Base-by-base conservation (phyloP, 2,888 invertebrate species). In the Quadroppia sp. region DNA sequence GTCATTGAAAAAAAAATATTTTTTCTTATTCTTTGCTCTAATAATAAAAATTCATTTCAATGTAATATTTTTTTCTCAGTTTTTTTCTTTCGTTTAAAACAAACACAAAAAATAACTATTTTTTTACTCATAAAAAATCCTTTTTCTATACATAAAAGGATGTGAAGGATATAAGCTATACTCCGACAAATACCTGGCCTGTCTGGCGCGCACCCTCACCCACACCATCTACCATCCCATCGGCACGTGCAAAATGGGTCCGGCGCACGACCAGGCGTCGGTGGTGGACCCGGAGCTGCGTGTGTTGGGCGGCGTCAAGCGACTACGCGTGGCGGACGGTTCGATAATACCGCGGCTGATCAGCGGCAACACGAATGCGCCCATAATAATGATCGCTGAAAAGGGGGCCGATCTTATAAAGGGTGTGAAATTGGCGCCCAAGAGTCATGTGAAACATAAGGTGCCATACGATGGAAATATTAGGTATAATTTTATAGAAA, bases 181-280 rank as follows among this genome's bases (percentile, higher is more conserved):
- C 78, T 89, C 89, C 0, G 92, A 93, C 80, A 88, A 87, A 32
- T 94, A 93, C 80, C 89, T 92, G 84, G 92, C 91, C 82, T 94
- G 94, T 81, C 90, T 91, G 81, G 90, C 90, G 71, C 85, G 92
- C 45, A 91, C 91, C 72, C 89, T 92, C 79, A 89, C 92, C 3
- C 91, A 92, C 90, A 93, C 92, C 2, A 91, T 92, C 79, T 93
- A 93, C 81, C 93, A 93, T 84, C 92, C 92, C 0, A 89, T 89
- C 59, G 92, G 93, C 9, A 93, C 93, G 0, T 87, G 91, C 20
- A 93, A 92, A 82, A 93, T 93, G 92, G 93, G 93, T 9, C 90
- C 91, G 0, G 83, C 86, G 1, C 88, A 87, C 85, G 93, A 93
- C 81, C 84, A 85, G 0, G 87, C 86, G 20, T 91, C 92, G 0